Evolutionary conservation across 1,140 invertebrate species (phyloP), one percentile per base, ranked within the genome.

Genomic region (Polyergus mexicanus): DNA sequence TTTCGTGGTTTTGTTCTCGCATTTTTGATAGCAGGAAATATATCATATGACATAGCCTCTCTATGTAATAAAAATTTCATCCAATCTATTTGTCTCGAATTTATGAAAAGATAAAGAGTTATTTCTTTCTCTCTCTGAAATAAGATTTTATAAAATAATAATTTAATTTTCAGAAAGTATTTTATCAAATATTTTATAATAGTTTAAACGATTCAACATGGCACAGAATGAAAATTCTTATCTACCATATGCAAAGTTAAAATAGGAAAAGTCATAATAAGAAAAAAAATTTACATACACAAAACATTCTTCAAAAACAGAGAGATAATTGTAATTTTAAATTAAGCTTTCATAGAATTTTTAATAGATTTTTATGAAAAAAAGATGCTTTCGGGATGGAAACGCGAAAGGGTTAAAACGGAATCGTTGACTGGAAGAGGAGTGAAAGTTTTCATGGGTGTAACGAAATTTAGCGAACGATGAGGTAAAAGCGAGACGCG

Each of bases 401-500:
- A 63, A 54, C n/a, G 54, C 78, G 13, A 60, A 72, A 13, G 78
- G 78, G 78, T 83, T 83, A 28, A 81, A 62, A 47, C 19, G 19
- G 38, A 41, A 32, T 56, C 81, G 71, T 84, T 68, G 72, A 76
- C 71, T 62, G 60, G 41, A 76, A 76, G 78, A 58, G 38, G 66
- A 51, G 47, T 78, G 62, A n/a, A 68, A 68, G 63, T 80, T 80
- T 80, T 80, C 69, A 84, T 63, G n/a, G n/a, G 69, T n/a, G 58
- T 77, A 77, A 84, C 69, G 78, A 71, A 86, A 83, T 86, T 84
- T 83, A 86, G 63, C 51, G 56, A 62, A 44, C 81, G 65, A 77
- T 87, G 86, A 7, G 71, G 81, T 85, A 87, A 86, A 85, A 84
- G 86, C 84, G 65, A 85, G 60, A 58, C 83, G 63, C 51, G 69